Evolutionary conservation across 2,797 vertebrate genomes (phyloP).

Genomic region (Coendou prehensilis): DNA sequence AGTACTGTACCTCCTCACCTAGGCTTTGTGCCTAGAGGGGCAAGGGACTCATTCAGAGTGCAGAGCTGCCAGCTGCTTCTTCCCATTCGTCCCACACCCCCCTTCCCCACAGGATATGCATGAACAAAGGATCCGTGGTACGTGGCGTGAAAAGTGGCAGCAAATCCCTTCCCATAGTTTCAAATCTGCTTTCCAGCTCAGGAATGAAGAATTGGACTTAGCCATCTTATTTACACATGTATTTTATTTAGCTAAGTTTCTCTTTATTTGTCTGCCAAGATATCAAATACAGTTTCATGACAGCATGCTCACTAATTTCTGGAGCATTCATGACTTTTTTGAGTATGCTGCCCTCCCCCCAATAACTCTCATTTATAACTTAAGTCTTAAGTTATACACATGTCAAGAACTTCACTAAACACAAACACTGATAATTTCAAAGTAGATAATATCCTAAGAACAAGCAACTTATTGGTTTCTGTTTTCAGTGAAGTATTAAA

Average conservation of each 20-base stretch:
- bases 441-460: not conserved
- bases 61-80: not conserved
- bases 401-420: not conserved
- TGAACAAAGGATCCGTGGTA: not conserved
- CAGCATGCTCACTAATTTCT: not conserved
- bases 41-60: not conserved
- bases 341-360: not conserved
- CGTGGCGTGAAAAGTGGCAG: not conserved
- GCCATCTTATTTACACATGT: not conserved
- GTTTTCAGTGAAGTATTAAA: conserved; percentile 43
- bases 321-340: not conserved
- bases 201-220: not conserved
- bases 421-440: not conserved
- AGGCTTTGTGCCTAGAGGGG: fast-evolving
- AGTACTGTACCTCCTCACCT: not conserved
- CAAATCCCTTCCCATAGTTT: not conserved
- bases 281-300: not conserved
- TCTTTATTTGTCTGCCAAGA: conserved; percentile 49
- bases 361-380: not conserved
- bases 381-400: not conserved
- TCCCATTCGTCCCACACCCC: not conserved
- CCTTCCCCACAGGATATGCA: fast-evolving
- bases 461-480: not conserved
- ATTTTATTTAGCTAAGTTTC: conserved; percentile 13
- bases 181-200: not conserved